Evolutionary conservation across 2,888 invertebrate species (phyloP).

Genomic region (Lochmaea crataegi): DNA sequence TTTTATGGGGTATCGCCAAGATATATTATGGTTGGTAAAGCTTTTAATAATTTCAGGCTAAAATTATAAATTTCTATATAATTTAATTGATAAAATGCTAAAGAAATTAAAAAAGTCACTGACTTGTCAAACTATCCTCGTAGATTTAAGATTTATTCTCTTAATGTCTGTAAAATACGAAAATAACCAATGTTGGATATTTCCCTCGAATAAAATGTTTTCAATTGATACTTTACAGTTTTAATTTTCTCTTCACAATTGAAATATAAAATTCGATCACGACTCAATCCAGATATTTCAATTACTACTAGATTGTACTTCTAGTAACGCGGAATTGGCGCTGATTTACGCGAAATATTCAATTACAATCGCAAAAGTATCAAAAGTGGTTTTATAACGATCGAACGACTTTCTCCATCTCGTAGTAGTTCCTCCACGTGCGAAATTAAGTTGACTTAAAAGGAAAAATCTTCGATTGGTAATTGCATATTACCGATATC

Average conservation of each 20-base stretch:
- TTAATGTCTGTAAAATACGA: no score
- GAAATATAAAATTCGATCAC: neutral
- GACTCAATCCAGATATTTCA: slow-evolving; percentile 1
- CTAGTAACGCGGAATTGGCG: neutral
- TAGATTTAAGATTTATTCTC: no score
- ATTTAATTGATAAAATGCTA: no score
- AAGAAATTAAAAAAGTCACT: no score
- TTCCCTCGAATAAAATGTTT: neutral
- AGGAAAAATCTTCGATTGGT: neutral
- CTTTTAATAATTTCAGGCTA: no score
- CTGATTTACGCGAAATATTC: neutral
- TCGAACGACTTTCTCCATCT: neutral
- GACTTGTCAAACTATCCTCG: no score
- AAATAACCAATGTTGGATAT: neutral
- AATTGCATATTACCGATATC: neutral
- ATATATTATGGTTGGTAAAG: no score
- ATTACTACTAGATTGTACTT: neutral
- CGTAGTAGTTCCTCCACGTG: neutral
- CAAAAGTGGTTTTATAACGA: slow-evolving; percentile 2
- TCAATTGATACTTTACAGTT: neutral
- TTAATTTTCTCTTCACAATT: neutral
- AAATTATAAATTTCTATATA: no score
- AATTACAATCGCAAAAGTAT: neutral
- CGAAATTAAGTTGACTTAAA: neutral
- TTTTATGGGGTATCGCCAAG: no score